These are phyloP conservation scores for Ryuthela nishihirai DNA, from an alignment of 2,888 invertebrate genomes.

Conservation along the genomic window DNA sequence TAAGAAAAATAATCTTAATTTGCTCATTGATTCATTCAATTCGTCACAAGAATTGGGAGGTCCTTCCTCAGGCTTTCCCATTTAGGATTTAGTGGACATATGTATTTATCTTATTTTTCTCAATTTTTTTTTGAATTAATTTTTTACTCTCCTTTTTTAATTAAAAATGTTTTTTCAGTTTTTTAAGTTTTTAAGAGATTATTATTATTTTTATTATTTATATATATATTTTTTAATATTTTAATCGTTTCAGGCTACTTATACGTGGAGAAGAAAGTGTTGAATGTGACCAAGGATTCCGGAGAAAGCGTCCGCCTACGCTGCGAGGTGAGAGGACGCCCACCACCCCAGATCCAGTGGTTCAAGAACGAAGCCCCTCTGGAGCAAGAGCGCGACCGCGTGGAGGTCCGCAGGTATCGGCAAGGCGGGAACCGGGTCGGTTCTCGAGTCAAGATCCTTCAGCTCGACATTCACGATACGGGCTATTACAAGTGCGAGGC, in stretches of 20 bases:
- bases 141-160: background rate
- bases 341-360: slow-evolving; percentile 62
- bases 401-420: slow-evolving; percentile 53
- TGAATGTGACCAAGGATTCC: slow-evolving; percentile 59
- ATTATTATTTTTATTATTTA: background rate
- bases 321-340: slow-evolving; percentile 64
- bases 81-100: background rate
- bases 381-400: slow-evolving; percentile 51
- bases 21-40: too few species aligned
- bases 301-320: slow-evolving; percentile 60
- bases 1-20: too few species aligned
- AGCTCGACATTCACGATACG: slow-evolving; percentile 60
- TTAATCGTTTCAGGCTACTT: slow-evolving; percentile 53
- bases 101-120: background rate
- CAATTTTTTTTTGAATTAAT: background rate
- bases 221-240: slow-evolving; percentile 5
- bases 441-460: slow-evolving; percentile 56
- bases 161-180: background rate
- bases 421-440: slow-evolving; percentile 46
- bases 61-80: too few species aligned
- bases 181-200: background rate
- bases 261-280: slow-evolving; percentile 56
- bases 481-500: slow-evolving; percentile 62
- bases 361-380: slow-evolving; percentile 60
- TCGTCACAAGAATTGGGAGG: too few species aligned